Evolutionary conservation across 2,888 invertebrate species (phyloP).

Genomic region (Cheilosia scutellata): DNA sequence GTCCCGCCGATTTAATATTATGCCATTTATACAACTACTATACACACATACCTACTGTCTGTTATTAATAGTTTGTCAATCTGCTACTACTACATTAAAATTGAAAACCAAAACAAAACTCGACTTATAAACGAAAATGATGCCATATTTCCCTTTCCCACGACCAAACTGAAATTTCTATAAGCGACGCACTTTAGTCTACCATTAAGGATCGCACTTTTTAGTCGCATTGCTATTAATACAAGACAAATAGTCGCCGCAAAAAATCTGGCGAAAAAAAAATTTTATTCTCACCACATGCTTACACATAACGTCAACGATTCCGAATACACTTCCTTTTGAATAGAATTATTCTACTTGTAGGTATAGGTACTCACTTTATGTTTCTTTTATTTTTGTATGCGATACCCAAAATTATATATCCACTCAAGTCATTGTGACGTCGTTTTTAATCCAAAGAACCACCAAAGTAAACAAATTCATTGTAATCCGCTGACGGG

Average conservation of each 20-base stretch:
- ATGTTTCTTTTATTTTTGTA: constrained; percentile 1
- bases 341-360: background rate
- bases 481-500: constrained; percentile 31
- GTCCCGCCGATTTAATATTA: no score
- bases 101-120: no score
- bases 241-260: no score
- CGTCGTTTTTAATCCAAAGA: constrained; percentile 21
- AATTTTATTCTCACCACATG: background rate
- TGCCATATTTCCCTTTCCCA: no score
- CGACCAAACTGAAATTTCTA: no score
- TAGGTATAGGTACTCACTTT: constrained; percentile 11
- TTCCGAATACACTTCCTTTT: background rate
- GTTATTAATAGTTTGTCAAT: no score
- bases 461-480: constrained; percentile 43
- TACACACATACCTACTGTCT: no score
- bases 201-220: constrained; percentile 5
- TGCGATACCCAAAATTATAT: constrained; percentile 23
- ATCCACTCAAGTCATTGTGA: constrained; percentile 49
- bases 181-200: background rate
- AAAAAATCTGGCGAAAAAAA: background rate
- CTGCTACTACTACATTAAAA: no score
- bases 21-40: no score
- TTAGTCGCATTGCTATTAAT: constrained; percentile 21
- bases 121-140: no score
- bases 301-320: background rate